Conservation (phyloP, 2,113 vertebrate genomes). For the Zingel zingel region DNA sequence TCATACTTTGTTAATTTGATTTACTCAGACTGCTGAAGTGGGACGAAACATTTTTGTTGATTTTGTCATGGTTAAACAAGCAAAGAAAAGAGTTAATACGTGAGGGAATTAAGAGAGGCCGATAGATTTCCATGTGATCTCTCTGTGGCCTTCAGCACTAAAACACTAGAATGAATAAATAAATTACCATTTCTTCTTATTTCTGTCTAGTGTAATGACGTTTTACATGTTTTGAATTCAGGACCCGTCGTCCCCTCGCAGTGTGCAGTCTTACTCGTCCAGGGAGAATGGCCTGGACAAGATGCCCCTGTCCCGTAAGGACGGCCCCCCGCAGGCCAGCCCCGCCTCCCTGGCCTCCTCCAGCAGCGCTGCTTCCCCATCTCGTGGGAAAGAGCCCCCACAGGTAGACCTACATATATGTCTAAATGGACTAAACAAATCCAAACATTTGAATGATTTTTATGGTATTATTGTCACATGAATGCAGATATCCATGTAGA, state of each 20-base stretch:
- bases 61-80: neutral
- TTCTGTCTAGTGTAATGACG: neutral
- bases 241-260: constrained; percentile 93
- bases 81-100: neutral
- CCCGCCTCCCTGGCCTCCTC: constrained; percentile 92
- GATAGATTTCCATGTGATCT: neutral
- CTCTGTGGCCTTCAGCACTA: neutral
- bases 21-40: neutral
- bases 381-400: constrained; percentile 87
- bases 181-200: neutral
- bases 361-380: constrained; percentile 88
- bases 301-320: constrained; percentile 85
- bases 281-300: constrained; percentile 93
- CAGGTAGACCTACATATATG: constrained; percentile 68
- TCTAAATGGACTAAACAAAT: neutral
- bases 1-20: neutral
- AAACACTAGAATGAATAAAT: neutral
- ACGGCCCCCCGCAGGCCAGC: constrained; percentile 88
- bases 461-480: neutral
- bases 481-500: neutral
- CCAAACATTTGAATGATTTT: neutral
- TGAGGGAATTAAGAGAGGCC: neutral
- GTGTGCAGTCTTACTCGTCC: constrained; percentile 92
- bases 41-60: too few relatives aligned
- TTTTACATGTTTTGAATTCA: constrained; percentile 55